Base-by-base conservation (phyloP, 2,113 vertebrate genomes). In the Psilopogon haemacephalus region DNA sequence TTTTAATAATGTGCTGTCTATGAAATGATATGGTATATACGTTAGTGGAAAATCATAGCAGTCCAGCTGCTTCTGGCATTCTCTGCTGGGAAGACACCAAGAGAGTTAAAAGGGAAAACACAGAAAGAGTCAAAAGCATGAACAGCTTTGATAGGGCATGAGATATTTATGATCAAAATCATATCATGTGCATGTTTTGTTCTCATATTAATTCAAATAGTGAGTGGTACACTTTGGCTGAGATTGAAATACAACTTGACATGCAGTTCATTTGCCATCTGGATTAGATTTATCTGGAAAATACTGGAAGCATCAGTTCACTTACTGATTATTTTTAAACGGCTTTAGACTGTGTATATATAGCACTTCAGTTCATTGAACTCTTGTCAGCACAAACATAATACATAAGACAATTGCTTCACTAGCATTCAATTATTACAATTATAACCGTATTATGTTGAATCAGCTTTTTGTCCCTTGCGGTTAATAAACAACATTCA, bases 381-480 rank as follows among this genome's bases (percentile, higher is more conserved):
- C 76, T 88, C 79, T 81, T 88, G 72, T 95, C 94, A 84, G 88
- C 83, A 71, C 68, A 77, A 93, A 71, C 35, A 52, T 72, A 63
- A 81, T 67, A 60, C 83, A n/a, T 56, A 84, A 91, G 83, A 77
- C 86, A 90, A 89, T 83, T 89, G 71, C 71, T 94, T 85, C 74
- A 28, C 68, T 75, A 55, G 59, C 44, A 85, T 94, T 93, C 89
- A 90, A 3, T 96, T 92, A 84, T 92, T 93, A 82, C 93, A 95
- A 82, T 95, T 95, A 91, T 72, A 87, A 85, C 40, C 87, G 85
- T 91, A 78, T 84, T 86, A 79, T 37, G 21, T 82, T 13, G 87
- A 84, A 85, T 87, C 87, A 87, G 84, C 71, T 92, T 91, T 95
- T 91, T 88, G 32, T 48, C 78, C 11, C 33, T 75, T 93, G 84